Base-by-base conservation (phyloP, 2,797 vertebrate species). In the Poecile montanus region DNA sequence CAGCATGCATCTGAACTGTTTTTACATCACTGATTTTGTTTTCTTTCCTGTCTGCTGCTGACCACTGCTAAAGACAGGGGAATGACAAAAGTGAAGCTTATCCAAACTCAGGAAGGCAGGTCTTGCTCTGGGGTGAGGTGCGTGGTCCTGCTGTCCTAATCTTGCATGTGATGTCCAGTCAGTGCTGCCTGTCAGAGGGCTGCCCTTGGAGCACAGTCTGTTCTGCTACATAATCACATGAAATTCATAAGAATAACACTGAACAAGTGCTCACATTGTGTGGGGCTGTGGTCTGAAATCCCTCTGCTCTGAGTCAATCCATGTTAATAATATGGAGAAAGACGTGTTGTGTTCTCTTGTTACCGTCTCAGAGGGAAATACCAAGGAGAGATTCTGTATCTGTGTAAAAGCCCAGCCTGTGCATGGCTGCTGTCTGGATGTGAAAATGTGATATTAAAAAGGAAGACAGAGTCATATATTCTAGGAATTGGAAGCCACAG, bases 141-240 rank as follows among this genome's bases (percentile, higher is more conserved):
- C 12, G 3, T 38, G 47, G 32, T 65, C 61, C 34, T 72, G 25
- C 91, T 73, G 25, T 40, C 34, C 44, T 47, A 13, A 38, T 48
- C 18, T 13, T 44, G 42, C 34, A 21, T 0, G 0, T 25, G 10
- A 1, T 11, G 4, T 40, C 56, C 58, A 51, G 18, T 58, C 62
- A 20, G 16, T 18, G 7, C 40, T 74, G 56, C 32, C 44, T 34
- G 58, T 57, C 26, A 29, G 26, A 74, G 38, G 18, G 51, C 36
- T 84, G 40, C 44, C 42, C 10, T 7, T 16, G 29, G 47, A 12
- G 19, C 25, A 44, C 6, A 2, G 16, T 5, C 4, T 44, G 42
- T 42, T 45, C 26, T 36, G 36, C 5, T 36, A 4, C 12, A 4
- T 16, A 58, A 0, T 16, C 38, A 5, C 0, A 0, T 62, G 50